Evolutionary conservation across 2,797 vertebrate species (phyloP), one percentile per base, ranked within the genome.

Genomic region (Euphonia xanthogaster): DNA sequence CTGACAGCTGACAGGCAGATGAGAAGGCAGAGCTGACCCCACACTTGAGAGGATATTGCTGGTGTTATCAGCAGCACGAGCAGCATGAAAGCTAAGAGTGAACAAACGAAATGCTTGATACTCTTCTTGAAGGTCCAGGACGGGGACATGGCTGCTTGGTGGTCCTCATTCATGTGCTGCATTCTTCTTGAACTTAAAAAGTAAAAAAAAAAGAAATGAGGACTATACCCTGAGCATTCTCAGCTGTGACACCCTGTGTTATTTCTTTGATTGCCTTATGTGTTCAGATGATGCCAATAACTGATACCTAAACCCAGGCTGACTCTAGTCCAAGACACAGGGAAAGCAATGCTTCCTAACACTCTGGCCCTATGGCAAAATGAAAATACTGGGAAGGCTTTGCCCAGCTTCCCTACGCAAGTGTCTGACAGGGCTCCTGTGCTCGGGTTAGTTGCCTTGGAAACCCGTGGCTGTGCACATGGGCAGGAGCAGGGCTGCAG

Each of bases 371-470:
- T 12, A 31, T 4, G n/a, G 61, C 37, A 63, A 30, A 74, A 50
- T 61, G 45, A 61, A 96, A 96, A 88, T 62, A 48, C 23, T 39
- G 85, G 6, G 93, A 31, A 78, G 86, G 74, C 63, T 95, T 86
- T 16, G 7, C 61, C 55, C 42, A 88, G 76, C 86, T 88, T 96
- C 20, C 85, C 53, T 67, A 2, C 12, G 30, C 84, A 20, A 92
- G 84, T 15, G n/a, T 75, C 78, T 93, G 33, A 1, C 63, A 21
- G 5, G 0, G 6, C 44, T 86, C 12, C 27, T 3, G 6, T 9
- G n/a, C 42, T 14, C 35, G 0, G 92, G 81, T 90, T 65, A 16
- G 96, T 98, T 97, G 85, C 96, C 53, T 85, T 95, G 97, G 97
- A 96, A 97, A 97, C 96, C 40, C 19, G 80, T 80, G 94, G 21